Evolutionary conservation across 1,140 invertebrate species (phyloP).

Genomic region (Episyrphus balteatus): DNA sequence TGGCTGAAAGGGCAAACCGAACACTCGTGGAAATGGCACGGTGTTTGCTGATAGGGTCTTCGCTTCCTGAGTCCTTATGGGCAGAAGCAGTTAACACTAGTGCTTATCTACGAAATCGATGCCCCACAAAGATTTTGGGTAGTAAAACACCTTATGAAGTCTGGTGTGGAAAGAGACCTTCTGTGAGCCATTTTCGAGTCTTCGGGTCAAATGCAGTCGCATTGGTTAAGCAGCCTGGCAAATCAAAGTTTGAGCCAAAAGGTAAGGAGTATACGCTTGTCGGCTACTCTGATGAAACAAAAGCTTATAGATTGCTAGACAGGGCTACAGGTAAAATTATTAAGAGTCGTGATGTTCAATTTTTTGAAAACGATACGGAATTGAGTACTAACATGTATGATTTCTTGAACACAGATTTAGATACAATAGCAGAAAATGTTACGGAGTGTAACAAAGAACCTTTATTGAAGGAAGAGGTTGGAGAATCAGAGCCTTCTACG

Average conservation of each 20-base stretch:
- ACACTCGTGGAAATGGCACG: conserved; percentile 13
- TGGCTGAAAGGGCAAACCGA: conserved; percentile 19
- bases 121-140: conserved; percentile 1
- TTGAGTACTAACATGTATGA: neutral
- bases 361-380: too few relatives aligned
- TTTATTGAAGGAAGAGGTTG: neutral
- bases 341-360: too few relatives aligned
- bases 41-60: conserved; percentile 27
- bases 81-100: conserved; percentile 37
- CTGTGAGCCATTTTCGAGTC: too few relatives aligned
- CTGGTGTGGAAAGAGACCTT: too few relatives aligned
- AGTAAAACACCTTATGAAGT: conserved; percentile 6
- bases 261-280: neutral
- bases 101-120: conserved; percentile 20
- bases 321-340: too few relatives aligned
- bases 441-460: neutral
- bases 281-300: neutral
- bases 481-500: too few relatives aligned
- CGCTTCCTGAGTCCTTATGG: conserved; percentile 34
- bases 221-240: conserved; percentile 10
- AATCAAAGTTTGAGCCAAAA: conserved; percentile 8
- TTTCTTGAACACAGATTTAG: neutral
- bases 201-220: too few relatives aligned
- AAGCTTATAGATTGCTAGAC: neutral
- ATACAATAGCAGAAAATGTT: neutral